Conservation (phyloP, 2,113 vertebrate species). For the Lepidiolamprologus cunningtoni region DNA sequence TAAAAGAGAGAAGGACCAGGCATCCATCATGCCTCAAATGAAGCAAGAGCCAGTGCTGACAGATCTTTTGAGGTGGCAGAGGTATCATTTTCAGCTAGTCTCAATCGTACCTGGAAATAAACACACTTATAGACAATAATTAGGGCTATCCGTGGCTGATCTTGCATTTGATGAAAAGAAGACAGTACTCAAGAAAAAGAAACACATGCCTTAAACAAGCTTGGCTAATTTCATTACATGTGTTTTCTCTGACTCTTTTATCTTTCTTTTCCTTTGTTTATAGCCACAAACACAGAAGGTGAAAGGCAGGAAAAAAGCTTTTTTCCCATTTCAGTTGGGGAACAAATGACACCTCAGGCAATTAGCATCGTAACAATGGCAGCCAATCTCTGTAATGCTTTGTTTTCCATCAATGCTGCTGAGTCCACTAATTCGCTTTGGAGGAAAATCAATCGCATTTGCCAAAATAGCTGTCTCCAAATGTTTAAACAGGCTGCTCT, state of each 20-base stretch:
- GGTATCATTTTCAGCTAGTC: neutral
- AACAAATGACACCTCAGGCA: slow-evolving; percentile 41
- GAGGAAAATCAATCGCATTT: slow-evolving; percentile 39
- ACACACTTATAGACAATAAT: neutral
- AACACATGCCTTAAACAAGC: neutral
- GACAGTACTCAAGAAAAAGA: neutral
- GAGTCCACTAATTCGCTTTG: slow-evolving; percentile 38
- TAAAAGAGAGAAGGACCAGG: neutral
- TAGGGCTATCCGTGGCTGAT: neutral
- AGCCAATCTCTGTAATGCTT: slow-evolving; percentile 41
- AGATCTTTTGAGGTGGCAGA: neutral
- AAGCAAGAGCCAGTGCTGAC: neutral
- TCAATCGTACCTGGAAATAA: neutral
- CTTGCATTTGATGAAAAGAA: neutral
- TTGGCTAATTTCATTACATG: neutral
- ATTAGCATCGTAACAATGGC: slow-evolving; percentile 32
- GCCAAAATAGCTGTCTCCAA: slow-evolving; percentile 32
- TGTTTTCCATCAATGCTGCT: slow-evolving; percentile 44
- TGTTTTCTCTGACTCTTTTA: neutral
- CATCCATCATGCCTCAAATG: slow-evolving; percentile 8
- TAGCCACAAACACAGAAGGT: neutral
- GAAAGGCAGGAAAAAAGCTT: neutral
- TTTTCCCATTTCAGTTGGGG: neutral
- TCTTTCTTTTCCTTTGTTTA: neutral
- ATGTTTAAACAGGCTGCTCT: slow-evolving; percentile 26